These are phyloP conservation scores for Pseudeuparius sepicola DNA, from an alignment of 2,888 invertebrate species.

Conservation along the genomic window DNA sequence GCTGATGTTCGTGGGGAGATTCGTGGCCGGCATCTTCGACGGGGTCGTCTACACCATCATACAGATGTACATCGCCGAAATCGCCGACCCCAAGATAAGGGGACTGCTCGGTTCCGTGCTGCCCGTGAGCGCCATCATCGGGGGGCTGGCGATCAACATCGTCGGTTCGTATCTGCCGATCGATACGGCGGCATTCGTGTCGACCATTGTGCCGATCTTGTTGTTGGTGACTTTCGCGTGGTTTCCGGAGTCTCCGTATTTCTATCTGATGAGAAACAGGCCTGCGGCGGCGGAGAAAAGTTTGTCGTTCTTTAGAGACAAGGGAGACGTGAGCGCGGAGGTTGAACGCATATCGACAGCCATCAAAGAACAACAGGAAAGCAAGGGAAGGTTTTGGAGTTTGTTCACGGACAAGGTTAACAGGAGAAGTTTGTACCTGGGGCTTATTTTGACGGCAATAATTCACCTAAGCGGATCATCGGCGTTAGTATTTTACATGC, in stretches of 20 bases:
- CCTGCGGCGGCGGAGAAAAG: slow-evolving; percentile 40
- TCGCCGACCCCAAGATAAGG: slow-evolving; percentile 45
- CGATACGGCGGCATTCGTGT: slow-evolving; percentile 40
- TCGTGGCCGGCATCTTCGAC: slow-evolving; percentile 52
- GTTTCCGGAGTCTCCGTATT: slow-evolving; percentile 51
- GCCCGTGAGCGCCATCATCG: slow-evolving; percentile 43
- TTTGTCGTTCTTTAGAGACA: slow-evolving; percentile 41
- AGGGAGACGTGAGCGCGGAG: slow-evolving; percentile 40
- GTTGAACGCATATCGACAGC: slow-evolving; percentile 28
- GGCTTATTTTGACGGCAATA: slow-evolving; percentile 44
- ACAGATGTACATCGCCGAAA: slow-evolving; percentile 50
- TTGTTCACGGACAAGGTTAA: slow-evolving; percentile 46
- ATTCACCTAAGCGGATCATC: slow-evolving; percentile 49
- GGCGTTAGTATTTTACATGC: slow-evolving; percentile 50
- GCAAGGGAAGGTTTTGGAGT: slow-evolving; percentile 45
- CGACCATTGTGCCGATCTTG: slow-evolving; percentile 39
- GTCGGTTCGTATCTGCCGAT: slow-evolving; percentile 41
- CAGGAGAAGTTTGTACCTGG: slow-evolving; percentile 52
- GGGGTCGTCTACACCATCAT: slow-evolving; percentile 36
- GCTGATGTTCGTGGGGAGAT: slow-evolving; percentile 42
- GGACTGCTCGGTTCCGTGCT: slow-evolving; percentile 47
- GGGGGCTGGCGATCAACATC: slow-evolving; percentile 43
- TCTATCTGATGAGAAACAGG: slow-evolving; percentile 35
- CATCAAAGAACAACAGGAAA: slow-evolving; percentile 38
- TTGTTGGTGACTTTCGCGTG: slow-evolving; percentile 40